A percentile compares a stretch with the other conserved stretches of the same genome.
Conservation (phyloP, 1,140 invertebrate genomes). For the Neoseiulus cucumeris region DNA sequence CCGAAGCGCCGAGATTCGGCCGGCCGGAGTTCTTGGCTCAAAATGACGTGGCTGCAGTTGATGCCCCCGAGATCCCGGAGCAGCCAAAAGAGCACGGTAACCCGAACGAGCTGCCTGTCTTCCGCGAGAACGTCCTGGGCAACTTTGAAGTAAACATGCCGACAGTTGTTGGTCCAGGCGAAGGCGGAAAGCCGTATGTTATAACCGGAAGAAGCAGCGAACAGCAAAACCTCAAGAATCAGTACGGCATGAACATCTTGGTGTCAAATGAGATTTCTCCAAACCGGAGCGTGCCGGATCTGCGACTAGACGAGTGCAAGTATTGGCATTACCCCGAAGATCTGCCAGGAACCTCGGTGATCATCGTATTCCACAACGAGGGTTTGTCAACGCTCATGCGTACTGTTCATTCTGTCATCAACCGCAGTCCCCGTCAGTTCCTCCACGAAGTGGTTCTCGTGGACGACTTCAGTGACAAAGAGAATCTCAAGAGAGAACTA, state of each 20-base stretch:
- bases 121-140: constrained; percentile 1
- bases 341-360: constrained; percentile 74
- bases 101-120: constrained; percentile 13
- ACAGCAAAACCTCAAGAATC: constrained; percentile 47
- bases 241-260: constrained; percentile 93
- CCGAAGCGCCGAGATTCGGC: not conserved
- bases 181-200: constrained; percentile 46
- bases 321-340: constrained; percentile 83
- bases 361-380: constrained; percentile 97
- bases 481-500: constrained; percentile 62
- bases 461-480: constrained; percentile 91
- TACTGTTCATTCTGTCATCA: constrained; percentile 88
- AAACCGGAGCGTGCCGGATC: constrained; percentile 62
- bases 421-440: constrained; percentile 67
- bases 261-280: constrained; percentile 81
- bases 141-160: constrained; percentile 21
- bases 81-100: not conserved
- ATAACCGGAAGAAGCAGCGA: constrained; percentile 51
- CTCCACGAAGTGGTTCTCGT: constrained; percentile 91
- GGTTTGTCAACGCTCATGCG: constrained; percentile 81
- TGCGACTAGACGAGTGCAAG: constrained; percentile 55
- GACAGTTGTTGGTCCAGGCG: constrained; percentile 46
- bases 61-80: not conserved
- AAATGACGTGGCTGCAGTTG: not conserved
- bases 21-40: not conserved